These are phyloP conservation scores for Lutjanus campechanus DNA, from an alignment of 2,797 vertebrate genomes.

Conservation along the genomic window DNA sequence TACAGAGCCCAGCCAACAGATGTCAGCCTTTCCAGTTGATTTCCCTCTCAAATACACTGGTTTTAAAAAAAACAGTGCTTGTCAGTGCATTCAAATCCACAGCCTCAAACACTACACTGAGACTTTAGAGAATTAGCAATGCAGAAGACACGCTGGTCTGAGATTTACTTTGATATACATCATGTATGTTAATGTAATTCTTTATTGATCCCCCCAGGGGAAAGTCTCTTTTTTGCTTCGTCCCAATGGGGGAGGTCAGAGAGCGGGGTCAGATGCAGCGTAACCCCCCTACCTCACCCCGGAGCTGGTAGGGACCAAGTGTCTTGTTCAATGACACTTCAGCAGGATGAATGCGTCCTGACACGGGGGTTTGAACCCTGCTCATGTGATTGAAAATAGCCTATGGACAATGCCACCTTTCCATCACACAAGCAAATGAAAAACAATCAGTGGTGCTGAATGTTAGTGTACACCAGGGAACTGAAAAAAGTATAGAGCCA, in stretches of 20 bases:
- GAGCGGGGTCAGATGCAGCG: slow-evolving; percentile 46
- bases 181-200: slow-evolving; percentile 74
- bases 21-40: slow-evolving; percentile 82
- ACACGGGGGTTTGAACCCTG: slow-evolving; percentile 54
- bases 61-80: slow-evolving; percentile 15
- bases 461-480: neutral
- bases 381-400: slow-evolving; percentile 50
- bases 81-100: slow-evolving; percentile 32
- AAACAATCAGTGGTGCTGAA: neutral
- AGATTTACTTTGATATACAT: slow-evolving; percentile 75
- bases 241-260: slow-evolving; percentile 55
- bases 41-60: slow-evolving; percentile 14
- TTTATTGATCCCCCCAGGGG: slow-evolving; percentile 64
- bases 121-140: slow-evolving; percentile 59
- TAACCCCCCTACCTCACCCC: slow-evolving; percentile 26
- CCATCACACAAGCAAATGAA: slow-evolving; percentile 6
- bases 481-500: too few relatives aligned
- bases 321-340: slow-evolving; percentile 60
- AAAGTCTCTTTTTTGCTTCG: slow-evolving; percentile 38
- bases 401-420: slow-evolving; percentile 35
- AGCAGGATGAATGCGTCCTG: slow-evolving; percentile 44
- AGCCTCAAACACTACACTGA: slow-evolving; percentile 33
- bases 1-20: slow-evolving; percentile 78
- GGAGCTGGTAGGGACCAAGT: slow-evolving; percentile 36
- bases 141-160: slow-evolving; percentile 44